These are phyloP conservation scores for Colius striatus DNA, from an alignment of 2,113 vertebrate genomes.

Conservation along the genomic window DNA sequence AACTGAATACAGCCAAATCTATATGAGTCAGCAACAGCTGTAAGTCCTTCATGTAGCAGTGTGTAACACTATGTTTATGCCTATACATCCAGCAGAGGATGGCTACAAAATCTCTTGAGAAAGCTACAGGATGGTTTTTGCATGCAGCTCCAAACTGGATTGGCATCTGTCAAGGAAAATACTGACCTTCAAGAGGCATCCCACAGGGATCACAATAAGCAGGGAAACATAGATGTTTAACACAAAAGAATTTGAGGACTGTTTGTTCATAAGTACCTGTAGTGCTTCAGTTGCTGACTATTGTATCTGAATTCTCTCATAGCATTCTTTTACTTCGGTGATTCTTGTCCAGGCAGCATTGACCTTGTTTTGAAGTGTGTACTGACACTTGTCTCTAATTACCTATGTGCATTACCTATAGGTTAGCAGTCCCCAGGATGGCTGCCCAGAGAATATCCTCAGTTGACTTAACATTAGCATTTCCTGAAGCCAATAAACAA, in stretches of 20 bases:
- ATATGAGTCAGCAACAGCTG: not conserved
- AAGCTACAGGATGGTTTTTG: not conserved
- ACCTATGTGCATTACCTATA: not conserved
- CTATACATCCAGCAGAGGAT: not conserved
- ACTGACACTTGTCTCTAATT: not conserved
- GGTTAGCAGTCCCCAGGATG: not conserved
- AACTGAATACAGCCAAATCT: not conserved
- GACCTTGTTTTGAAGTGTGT: not conserved
- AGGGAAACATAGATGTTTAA: not conserved
- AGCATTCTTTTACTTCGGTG: not conserved
- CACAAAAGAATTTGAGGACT: not conserved
- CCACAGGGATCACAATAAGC: not conserved
- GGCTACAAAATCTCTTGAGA: not conserved
- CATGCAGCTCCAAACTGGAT: not conserved
- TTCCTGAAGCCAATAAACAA: not conserved
- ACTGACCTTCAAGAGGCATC: not conserved
- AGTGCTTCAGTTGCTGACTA: not conserved
- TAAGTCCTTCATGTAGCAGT: not conserved
- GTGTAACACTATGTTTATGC: fast-evolving
- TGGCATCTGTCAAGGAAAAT: not conserved
- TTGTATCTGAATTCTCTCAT: not conserved
- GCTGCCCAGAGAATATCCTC: not conserved
- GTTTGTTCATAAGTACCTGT: not conserved
- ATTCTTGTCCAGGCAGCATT: not conserved
- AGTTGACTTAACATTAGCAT: not conserved